These are phyloP conservation scores for Rhineura floridana DNA, from an alignment of 2,113 vertebrate genomes.

Conservation along the genomic window DNA sequence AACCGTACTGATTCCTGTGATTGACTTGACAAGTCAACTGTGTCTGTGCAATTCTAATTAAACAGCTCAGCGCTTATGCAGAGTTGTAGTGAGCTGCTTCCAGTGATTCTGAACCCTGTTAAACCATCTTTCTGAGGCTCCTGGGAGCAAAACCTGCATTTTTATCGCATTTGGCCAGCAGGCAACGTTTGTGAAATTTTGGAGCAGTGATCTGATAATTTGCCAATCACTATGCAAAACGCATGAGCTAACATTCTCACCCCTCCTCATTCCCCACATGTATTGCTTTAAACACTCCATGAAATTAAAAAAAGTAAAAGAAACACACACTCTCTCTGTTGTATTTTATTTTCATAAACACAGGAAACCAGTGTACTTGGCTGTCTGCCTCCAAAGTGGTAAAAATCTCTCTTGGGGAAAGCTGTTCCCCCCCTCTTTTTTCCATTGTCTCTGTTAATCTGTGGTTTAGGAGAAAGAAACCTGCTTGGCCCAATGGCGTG, in stretches of 20 bases:
- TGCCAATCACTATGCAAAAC: constrained; percentile 66
- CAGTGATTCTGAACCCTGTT: constrained; percentile 57
- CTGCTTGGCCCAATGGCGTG: constrained; percentile 42
- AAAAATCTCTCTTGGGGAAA: constrained; percentile 40
- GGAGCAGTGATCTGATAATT: constrained; percentile 71
- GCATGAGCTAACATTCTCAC: constrained; percentile 34
- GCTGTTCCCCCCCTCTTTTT: not conserved
- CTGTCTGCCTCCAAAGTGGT: constrained; percentile 50
- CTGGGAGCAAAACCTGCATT: constrained; percentile 66
- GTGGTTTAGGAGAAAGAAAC: constrained; percentile 26
- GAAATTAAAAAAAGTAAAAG: constrained; percentile 40
- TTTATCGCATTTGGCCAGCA: constrained; percentile 69
- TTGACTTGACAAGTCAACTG: constrained; percentile 36
- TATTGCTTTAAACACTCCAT: constrained; percentile 20
- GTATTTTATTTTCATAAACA: constrained; percentile 32
- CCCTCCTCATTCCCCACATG: constrained; percentile 12
- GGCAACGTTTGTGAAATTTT: constrained; percentile 59
- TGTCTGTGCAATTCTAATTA: constrained; percentile 61
- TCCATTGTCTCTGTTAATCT: constrained; percentile 9
- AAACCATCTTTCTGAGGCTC: constrained; percentile 64
- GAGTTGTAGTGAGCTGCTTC: constrained; percentile 44
- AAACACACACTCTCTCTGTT: too few relatives aligned
- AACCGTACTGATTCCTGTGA: constrained; percentile 55
- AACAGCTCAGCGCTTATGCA: constrained; percentile 55
- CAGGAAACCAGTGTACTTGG: constrained; percentile 37